A percentile compares a stretch with the other conserved stretches of the same genome.
Conservation (phyloP, 1,140 invertebrate genomes). For the Pogonognathellus flavescens region DNA sequence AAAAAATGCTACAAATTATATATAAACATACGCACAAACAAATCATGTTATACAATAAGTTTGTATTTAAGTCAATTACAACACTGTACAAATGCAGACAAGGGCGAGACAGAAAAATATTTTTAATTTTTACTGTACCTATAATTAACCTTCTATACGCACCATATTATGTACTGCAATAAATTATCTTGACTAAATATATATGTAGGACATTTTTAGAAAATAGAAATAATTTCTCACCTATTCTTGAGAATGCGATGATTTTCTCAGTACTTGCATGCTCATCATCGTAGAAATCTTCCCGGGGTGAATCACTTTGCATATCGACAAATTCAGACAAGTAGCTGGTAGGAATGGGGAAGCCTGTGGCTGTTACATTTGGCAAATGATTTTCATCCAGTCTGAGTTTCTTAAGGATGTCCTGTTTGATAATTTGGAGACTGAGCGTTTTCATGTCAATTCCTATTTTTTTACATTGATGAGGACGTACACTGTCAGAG, state of each 20-base stretch:
- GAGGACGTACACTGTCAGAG: neutral
- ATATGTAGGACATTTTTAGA: no score
- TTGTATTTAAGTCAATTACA: no score
- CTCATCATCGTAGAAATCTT: slow-evolving; percentile 64
- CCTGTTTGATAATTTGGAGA: slow-evolving; percentile 62
- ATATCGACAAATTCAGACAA: slow-evolving; percentile 62
- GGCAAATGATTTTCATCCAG: slow-evolving; percentile 66
- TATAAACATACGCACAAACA: no score
- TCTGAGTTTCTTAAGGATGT: slow-evolving; percentile 64
- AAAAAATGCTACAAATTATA: no score
- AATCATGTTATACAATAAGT: no score
- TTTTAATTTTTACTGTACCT: no score
- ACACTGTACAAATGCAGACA: no score
- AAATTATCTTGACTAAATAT: no score
- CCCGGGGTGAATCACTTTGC: slow-evolving; percentile 63
- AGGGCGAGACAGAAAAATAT: no score
- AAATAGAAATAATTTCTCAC: slow-evolving; percentile 51
- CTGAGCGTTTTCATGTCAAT: slow-evolving; percentile 62
- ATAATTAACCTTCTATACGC: no score
- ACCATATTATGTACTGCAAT: no score
- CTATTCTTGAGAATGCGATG: slow-evolving; percentile 66
- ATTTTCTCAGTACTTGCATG: slow-evolving; percentile 66
- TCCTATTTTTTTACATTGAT: slow-evolving; percentile 37
- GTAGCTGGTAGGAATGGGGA: slow-evolving; percentile 62
- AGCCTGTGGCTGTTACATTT: slow-evolving; percentile 58